These are phyloP conservation scores for Sarcoramphus papa DNA, from an alignment of 2,797 vertebrate species.

Conservation along the genomic window DNA sequence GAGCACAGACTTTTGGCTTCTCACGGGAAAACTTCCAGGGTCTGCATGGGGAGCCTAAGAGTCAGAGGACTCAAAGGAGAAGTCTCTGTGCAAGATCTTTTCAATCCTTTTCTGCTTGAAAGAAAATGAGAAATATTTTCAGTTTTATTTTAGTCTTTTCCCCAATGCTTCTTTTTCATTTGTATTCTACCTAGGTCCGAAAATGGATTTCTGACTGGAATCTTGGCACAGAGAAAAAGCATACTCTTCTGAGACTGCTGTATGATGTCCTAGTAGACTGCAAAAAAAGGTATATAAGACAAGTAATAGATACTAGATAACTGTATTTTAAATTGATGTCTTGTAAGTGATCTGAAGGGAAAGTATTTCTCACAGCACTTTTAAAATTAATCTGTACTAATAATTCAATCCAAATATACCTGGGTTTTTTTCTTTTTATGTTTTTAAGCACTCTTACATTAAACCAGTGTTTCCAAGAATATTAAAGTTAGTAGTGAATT, in stretches of 20 bases:
- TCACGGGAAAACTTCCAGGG: not conserved
- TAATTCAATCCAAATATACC: not conserved
- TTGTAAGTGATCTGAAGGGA: not conserved
- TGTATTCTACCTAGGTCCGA: conserved; percentile 78
- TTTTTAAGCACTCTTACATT: not conserved
- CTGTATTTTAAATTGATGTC: not conserved
- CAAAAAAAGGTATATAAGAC: conserved; percentile 87
- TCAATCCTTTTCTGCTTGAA: not conserved
- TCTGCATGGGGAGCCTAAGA: not conserved
- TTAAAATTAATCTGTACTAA: not conserved
- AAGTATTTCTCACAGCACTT: not conserved
- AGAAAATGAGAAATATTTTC: not conserved
- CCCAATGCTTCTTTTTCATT: not conserved
- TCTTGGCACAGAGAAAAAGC: conserved; percentile 93
- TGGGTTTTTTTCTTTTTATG: not conserved
- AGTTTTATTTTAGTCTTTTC: not conserved
- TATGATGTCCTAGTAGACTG: conserved; percentile 96
- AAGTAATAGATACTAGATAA: not conserved
- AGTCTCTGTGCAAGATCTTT: not conserved
- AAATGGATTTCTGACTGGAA: conserved; percentile 99
- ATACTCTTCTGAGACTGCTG: conserved; percentile 89
- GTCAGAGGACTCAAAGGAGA: not conserved
- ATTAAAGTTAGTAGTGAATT: not conserved
- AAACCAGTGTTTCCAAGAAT: not conserved
- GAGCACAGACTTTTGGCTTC: not conserved